Evolutionary conservation across 2,888 invertebrate genomes (phyloP), one percentile per base, ranked within the genome.

Genomic region (Spodoptera littoralis): DNA sequence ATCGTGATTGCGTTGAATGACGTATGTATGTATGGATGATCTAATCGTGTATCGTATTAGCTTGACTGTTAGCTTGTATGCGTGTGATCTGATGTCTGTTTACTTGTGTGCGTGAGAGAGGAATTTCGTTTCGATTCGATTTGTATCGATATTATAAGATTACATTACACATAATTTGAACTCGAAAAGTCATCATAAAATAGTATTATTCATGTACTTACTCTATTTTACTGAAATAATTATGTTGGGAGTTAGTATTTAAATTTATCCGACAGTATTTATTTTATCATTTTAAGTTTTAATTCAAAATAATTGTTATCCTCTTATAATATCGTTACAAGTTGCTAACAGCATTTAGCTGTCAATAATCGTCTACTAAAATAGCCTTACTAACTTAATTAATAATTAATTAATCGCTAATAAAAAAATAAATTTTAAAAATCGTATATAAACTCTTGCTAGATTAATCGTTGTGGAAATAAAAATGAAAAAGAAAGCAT

Each of bases 331-430:
- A 84, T 85, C 88, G 88, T 78, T 86, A 86, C 84, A 85, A 84
- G 70, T 78, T 51, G 48, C 45, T 60, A 69, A 80, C 86, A 83
- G 86, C 85, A 63, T 18, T 63, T 66, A 65, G 85, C 86, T 88
- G 84, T 87, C 76, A 81, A 78, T 86, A 84, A 87, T 90, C 84
- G 86, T 91, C 85, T 90, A 91, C 88, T 92, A 91, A 90, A 92
- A 90, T 94, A 94, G 94, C 94, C 94, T 94, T 94, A 94, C 90
- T 94, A 94, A 93, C 89, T 88, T 92, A 90, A 90, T 87, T 86
- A 89, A 86, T 85, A 88, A 88, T 88, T 85, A 88, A 88, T 88
- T 77, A 80, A 88, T 85, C 76, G 83, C 88, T 89, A 89, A 87
- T 86, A 82, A 84, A 36, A 24, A 87, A 86, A 85, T 86, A 88